Evolutionary conservation across 64 coral and sea anemone genomes (phyloP).

Genomic region (Anthopleura sola): DNA sequence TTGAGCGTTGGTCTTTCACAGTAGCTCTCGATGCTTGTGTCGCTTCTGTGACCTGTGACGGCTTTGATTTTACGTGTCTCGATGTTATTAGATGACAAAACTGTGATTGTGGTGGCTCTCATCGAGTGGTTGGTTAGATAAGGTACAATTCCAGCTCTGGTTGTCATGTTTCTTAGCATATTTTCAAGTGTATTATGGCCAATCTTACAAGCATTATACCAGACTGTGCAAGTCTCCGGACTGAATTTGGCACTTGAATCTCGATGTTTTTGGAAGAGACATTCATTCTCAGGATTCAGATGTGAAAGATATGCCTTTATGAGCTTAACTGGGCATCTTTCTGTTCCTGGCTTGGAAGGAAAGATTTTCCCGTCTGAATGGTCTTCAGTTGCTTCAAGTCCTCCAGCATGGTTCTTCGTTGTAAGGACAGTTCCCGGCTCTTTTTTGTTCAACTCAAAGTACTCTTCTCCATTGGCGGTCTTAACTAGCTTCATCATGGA

Average conservation of each 20-base stretch:
- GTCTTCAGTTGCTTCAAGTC: slow-evolving; percentile 25
- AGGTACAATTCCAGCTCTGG: slow-evolving; percentile 25
- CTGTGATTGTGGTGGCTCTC: slow-evolving; percentile 20
- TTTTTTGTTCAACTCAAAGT: slow-evolving; percentile 32
- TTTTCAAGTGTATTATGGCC: slow-evolving; percentile 8
- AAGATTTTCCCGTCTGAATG: slow-evolving; percentile 35
- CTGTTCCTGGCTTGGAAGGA: slow-evolving; percentile 4
- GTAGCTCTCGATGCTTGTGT: background rate
- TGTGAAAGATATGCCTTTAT: slow-evolving; percentile 35
- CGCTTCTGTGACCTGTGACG: slow-evolving; percentile 2
- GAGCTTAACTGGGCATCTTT: slow-evolving; percentile 33
- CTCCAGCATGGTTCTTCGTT: slow-evolving; percentile 53
- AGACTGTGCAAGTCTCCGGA: background rate
- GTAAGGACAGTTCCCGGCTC: background rate
- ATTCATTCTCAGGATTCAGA: slow-evolving; percentile 37
- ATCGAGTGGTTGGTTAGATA: slow-evolving; percentile 34
- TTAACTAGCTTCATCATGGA: slow-evolving; percentile 2
- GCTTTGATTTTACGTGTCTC: slow-evolving; percentile 20
- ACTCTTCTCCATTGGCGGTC: slow-evolving; percentile 7
- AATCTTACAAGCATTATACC: slow-evolving; percentile 29
- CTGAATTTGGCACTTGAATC: background rate
- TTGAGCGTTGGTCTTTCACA: background rate
- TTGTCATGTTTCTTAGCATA: slow-evolving; percentile 18
- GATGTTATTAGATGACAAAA: background rate
- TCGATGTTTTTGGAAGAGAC: slow-evolving; percentile 47